phyloP scores from a whole-genome alignment of 2,113 vertebrate species.

The Platysteira castanea region DNA sequence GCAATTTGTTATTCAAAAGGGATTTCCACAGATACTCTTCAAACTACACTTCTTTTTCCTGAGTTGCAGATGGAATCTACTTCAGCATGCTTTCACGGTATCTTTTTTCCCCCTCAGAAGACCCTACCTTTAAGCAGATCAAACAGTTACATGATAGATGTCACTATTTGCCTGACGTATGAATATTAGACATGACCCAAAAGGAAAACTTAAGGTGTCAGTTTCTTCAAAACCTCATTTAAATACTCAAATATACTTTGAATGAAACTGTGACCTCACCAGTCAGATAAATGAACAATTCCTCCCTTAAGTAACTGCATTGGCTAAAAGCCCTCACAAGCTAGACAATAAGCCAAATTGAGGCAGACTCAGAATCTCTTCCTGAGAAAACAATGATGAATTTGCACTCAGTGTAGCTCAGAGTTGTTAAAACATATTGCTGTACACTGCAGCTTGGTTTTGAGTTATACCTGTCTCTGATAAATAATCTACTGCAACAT shows the following conservation, averaged over 20 bases:
- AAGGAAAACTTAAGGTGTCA: not conserved
- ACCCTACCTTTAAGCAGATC: not conserved
- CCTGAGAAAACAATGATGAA: not conserved
- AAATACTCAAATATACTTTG: not conserved
- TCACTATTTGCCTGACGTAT: not conserved
- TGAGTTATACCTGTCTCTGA: not conserved
- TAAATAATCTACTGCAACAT: not conserved
- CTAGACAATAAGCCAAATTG: not conserved
- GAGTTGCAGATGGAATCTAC: not conserved
- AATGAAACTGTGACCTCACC: not conserved
- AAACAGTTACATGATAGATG: not conserved
- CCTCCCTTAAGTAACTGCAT: not conserved
- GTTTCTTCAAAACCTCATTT: not conserved
- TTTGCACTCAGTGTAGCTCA: not conserved
- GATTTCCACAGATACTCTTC: not conserved
- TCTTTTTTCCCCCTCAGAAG: not conserved
- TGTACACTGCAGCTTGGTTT: not conserved
- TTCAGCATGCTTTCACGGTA: not conserved
- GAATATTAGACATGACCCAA: not conserved
- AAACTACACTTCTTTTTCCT: not conserved
- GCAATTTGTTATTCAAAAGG: not conserved
- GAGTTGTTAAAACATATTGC: not conserved
- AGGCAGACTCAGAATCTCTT: not conserved
- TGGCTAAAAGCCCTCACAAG: not conserved
- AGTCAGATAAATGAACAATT: not conserved